Percentiles rank a stretch among this genome's conserved stretches.
phyloP scores from a whole-genome alignment of 2,797 vertebrate species.

The Lithobates sylvaticus region DNA sequence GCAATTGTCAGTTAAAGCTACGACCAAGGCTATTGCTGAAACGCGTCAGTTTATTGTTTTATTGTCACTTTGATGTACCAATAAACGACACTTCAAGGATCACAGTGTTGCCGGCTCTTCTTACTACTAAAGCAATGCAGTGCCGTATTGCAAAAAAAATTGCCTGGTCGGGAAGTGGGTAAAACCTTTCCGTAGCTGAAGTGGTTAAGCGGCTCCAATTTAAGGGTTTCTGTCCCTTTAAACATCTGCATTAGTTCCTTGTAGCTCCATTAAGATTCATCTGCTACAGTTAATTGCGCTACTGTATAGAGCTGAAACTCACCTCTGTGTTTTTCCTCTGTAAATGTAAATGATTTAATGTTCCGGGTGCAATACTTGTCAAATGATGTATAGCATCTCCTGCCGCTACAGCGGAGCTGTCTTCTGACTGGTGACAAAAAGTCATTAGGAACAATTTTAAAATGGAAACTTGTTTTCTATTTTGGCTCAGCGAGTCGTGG shows the following conservation, averaged over 20 bases:
- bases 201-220: neutral
- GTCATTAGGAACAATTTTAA: constrained; percentile 63
- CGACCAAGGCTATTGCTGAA: no score
- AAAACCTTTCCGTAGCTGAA: no score
- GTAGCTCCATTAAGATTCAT: constrained; percentile 23
- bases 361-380: constrained; percentile 52
- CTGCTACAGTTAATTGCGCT: constrained; percentile 37
- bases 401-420: constrained; percentile 32
- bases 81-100: no score
- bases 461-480: constrained; percentile 63
- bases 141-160: no score
- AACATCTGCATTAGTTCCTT: constrained; percentile 14
- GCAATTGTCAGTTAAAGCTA: no score
- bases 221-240: neutral
- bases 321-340: constrained; percentile 41
- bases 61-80: no score
- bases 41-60: no score
- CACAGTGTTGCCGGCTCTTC: no score
- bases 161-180: no score
- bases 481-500: constrained; percentile 57
- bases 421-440: constrained; percentile 61
- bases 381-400: constrained; percentile 57
- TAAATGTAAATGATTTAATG: constrained; percentile 61
- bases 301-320: constrained; percentile 28
- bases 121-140: no score